Evolutionary conservation across 2,888 invertebrate species (phyloP), one percentile per base, ranked within the genome.

Genomic region (Lepidochrysops patricia): DNA sequence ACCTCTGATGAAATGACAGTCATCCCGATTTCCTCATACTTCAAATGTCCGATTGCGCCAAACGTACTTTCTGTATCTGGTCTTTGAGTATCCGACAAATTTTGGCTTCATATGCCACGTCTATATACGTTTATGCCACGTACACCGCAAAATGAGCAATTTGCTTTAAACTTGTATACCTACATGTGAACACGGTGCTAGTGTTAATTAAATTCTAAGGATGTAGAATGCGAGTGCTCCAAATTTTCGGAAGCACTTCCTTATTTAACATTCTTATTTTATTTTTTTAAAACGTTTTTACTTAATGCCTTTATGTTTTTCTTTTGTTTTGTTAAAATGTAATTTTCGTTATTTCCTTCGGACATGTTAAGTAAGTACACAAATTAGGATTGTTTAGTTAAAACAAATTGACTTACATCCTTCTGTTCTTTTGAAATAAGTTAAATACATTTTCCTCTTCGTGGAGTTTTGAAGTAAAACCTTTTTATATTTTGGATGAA

Each of bases 121-220:
- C n/a, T n/a, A n/a, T n/a, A n/a, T n/a, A n/a, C n/a, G n/a, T n/a
- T n/a, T n/a, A n/a, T n/a, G n/a, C 43, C 3, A 19, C 9, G 43
- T 15, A 43, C 43, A 50, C 50, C 26, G 13, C 50, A 26, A 50
- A 26, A 26, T 50, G 50, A 50, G 26, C 50, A 50, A 50, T 50
- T 50, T 26, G n/a, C 50, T 50, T 26, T 50, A 50, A 50, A 50
- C 50, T 50, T 26, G 26, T 26, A 26, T 50, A 50, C 26, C n/a
- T n/a, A n/a, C n/a, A n/a, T n/a, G n/a, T 50, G 26, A 25, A 50
- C 12, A 26, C 26, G 50, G 25, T 26, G n/a, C 43, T 9, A 43
- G 19, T 43, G 50, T 50, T 50, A 50, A 50, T 50, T 50, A 13
- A 50, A 50, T 50, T 25, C 50, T 50, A 26, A 50, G 50, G 50